Evolutionary conservation across 2,797 vertebrate species (phyloP).

Genomic region (Oryzias dopingdopingensis): DNA sequence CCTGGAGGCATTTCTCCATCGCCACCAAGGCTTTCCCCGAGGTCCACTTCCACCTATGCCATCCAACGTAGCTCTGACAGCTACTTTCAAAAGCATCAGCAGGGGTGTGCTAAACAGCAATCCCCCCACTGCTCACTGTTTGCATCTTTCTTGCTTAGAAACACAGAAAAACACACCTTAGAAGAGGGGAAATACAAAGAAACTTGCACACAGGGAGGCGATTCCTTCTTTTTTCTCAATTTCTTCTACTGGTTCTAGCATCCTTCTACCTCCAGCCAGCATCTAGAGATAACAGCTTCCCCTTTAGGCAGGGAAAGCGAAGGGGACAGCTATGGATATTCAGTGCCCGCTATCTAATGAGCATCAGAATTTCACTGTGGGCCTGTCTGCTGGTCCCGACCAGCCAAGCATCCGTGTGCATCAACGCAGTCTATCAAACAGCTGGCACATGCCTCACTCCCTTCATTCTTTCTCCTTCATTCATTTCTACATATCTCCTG

Average conservation of each 20-base stretch:
- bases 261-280: slow-evolving; percentile 51
- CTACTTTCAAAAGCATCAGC: slow-evolving; percentile 63
- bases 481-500: slow-evolving; percentile 27
- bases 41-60: slow-evolving; percentile 65
- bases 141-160: slow-evolving; percentile 20
- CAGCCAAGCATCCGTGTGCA: slow-evolving; percentile 56
- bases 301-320: slow-evolving; percentile 45
- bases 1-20: slow-evolving; percentile 43
- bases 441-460: slow-evolving; percentile 54
- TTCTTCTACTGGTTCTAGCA: slow-evolving; percentile 24
- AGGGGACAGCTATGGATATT: slow-evolving; percentile 65
- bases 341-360: slow-evolving; percentile 74
- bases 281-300: slow-evolving; percentile 58
- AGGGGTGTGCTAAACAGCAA: slow-evolving; percentile 48
- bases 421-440: slow-evolving; percentile 62
- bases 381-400: slow-evolving; percentile 60
- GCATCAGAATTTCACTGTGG: slow-evolving; percentile 65
- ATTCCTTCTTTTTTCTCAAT: slow-evolving; percentile 10
- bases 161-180: slow-evolving; percentile 29
- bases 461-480: slow-evolving; percentile 12
- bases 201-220: slow-evolving; percentile 10
- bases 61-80: slow-evolving; percentile 63
- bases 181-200: slow-evolving; percentile 23
- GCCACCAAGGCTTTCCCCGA: slow-evolving; percentile 51
- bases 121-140: slow-evolving; percentile 20